phyloP scores from a whole-genome alignment of 1,140 invertebrate genomes.

The Potamilus streckersoni region DNA sequence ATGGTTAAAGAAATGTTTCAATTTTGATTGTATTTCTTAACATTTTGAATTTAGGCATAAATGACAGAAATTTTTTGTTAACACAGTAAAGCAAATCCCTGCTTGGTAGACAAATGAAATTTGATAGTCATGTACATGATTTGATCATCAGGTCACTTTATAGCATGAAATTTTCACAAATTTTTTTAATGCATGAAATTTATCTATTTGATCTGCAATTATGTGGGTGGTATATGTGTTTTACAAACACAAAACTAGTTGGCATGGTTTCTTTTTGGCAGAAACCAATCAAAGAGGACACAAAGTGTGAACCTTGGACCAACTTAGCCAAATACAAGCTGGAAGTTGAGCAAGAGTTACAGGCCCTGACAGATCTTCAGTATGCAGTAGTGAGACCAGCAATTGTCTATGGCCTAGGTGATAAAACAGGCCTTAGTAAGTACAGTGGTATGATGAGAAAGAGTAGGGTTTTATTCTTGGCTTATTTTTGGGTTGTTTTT shows the following conservation, averaged over 20 bases:
- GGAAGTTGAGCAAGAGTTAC: conserved; percentile 84
- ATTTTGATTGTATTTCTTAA: no score
- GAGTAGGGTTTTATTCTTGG: neutral
- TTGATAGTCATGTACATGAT: no score
- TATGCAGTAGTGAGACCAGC: conserved; percentile 86
- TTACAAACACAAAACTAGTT: neutral
- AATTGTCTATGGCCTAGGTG: conserved; percentile 87
- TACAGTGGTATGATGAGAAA: conserved; percentile 17
- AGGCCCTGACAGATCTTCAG: conserved; percentile 75
- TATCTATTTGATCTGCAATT: no score
- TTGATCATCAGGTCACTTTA: no score
- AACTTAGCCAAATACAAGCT: conserved; percentile 85
- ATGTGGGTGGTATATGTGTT: no score
- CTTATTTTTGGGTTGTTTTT: neutral
- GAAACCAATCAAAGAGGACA: conserved; percentile 81
- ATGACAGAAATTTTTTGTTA: no score
- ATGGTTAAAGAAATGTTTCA: no score
- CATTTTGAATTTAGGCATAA: no score
- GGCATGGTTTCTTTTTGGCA: conserved; percentile 60
- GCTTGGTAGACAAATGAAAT: no score
- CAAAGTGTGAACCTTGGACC: conserved; percentile 84
- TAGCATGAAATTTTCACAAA: no score
- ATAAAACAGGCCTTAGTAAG: conserved; percentile 85
- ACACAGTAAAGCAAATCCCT: no score
- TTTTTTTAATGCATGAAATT: no score